Base-by-base conservation (phyloP, 2,113 vertebrate species). In the Gila orcuttii region DNA sequence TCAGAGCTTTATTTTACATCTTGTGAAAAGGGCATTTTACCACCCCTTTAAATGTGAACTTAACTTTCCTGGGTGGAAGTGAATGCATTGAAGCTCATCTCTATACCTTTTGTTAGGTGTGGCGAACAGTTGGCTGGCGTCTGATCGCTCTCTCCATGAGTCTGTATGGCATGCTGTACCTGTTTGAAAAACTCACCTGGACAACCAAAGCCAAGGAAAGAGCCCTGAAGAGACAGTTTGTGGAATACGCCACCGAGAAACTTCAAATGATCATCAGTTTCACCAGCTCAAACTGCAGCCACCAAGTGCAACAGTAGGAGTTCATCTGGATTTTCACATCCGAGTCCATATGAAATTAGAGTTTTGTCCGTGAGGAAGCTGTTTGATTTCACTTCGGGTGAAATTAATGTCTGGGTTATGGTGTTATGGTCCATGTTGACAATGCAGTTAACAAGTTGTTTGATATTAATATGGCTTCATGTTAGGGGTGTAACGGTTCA, bases 241-340 rank as follows among this genome's bases (percentile, higher is more conserved):
- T 99, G n/a, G 96, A 96, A 91, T 99, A 98, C 0, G 97, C 97
- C 13, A 95, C 96, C 0, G 96, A 99, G 64, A 99, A 97, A 82
- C 95, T 99, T 87, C 96, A 98, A 90, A 94, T 97, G 94, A 97
- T 99, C 0, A 96, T 99, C 88, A 97, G 94, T 86, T 96, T 99
- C 45, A 99, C 97, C 0, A 98, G 98, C 5, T 96, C 96, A 4
- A 99, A 97, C 90, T 99, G 98, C 86, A 99, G 97, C 91, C 97
- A 98, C 87, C 98, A 99, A 93, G 98, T 99, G 82, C 97, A 99
- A 78, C 97, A 99, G 98, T 99, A 89, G 95, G 97, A 96, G 7
- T 36, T 55, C 19, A 55, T 7, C 3, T 28, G 17, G 2, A n/a
- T 13, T 25, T 25, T 39, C 5, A 25, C 39, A 68, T 13, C 13